Conservation (phyloP, 2,113 vertebrate species). For the Lonchura striata region DNA sequence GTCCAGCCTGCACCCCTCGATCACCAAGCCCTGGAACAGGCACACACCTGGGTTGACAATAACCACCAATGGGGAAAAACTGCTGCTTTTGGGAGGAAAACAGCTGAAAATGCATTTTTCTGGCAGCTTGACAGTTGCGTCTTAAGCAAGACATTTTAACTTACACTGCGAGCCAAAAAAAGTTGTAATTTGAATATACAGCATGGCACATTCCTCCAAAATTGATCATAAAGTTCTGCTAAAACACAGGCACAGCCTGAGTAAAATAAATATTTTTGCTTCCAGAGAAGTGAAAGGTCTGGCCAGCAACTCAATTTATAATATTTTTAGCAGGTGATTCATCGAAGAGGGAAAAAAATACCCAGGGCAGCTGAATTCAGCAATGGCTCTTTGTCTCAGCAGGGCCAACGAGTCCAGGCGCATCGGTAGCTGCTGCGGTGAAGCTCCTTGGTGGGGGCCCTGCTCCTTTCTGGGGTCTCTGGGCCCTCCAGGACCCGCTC, state of each 20-base stretch:
- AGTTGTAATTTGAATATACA: conserved; percentile 51
- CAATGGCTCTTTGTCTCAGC: conserved; percentile 46
- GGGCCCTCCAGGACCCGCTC: background rate
- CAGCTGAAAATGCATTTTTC: conserved; percentile 21
- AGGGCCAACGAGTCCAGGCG: background rate
- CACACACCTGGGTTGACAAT: background rate
- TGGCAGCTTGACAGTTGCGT: conserved; percentile 27
- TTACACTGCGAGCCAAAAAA: background rate
- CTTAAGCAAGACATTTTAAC: conserved; percentile 35
- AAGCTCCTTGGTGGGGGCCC: background rate
- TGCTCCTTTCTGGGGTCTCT: background rate
- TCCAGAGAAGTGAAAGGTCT: conserved; percentile 54
- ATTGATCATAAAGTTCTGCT: conserved; percentile 54
- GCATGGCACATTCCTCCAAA: conserved; percentile 61
- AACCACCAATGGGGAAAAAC: background rate
- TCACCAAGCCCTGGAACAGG: too few relatives aligned
- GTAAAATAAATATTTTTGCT: conserved; percentile 63
- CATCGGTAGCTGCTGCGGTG: background rate
- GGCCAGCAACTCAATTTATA: conserved; percentile 3
- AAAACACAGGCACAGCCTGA: conserved; percentile 27
- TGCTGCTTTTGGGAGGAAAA: background rate
- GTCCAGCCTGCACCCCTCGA: background rate
- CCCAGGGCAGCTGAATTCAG: conserved; percentile 52
- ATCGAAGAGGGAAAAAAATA: conserved; percentile 53
- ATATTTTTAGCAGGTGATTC: conserved; percentile 67